Base-by-base conservation (phyloP, 2,888 invertebrate species). In the Tricholauxania praeusta region DNA sequence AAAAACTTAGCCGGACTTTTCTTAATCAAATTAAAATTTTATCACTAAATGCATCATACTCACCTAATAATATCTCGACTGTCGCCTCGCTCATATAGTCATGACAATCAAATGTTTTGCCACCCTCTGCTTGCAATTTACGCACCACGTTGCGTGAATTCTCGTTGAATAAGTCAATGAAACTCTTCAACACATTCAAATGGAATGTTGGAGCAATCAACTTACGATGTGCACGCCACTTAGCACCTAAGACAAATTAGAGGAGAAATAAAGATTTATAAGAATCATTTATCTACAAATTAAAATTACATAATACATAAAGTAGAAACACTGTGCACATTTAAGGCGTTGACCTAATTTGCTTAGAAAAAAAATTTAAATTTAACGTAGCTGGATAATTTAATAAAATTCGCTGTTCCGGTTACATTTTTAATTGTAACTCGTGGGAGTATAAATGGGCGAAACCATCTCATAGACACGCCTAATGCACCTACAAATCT, bases 201-300 rank as follows among this genome's bases (percentile, higher is more conserved):
- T 95, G 95, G 92, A 95, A 95, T 76, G 95, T 95, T 62, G 95
- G 95, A 12, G 95, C 95, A 79, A 95, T 95, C 79, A 95, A 88
- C 88, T 95, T 95, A 80, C 95, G 91, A 85, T 95, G 95, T 22
- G 93, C 91, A 67, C 93, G 91, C 95, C 95, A 95, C 91, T 94
- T 94, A 80, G 92, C 92, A 83, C 94, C 94, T 93, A 81, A n/a
- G 78, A 75, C 48, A 39, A 62, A 67, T 39, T 39, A 65, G 63
- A 32, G 14, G 22, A 57, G 1, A 7, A 63, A 19, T 49, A 63
- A 19, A 14, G 48, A 3, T 39, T 39, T 39, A 39, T 39, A 39
- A 10, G 8, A 10, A 39, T 39, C 8, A 7, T 10, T 39, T 39
- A 39, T 39, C 5, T 10, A 63, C 3, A 10, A 63, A 49, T 7